Percentiles rank a stretch among this genome's conserved stretches.
phyloP scores from a whole-genome alignment of 2,888 invertebrate species.

The Deroplatys truncata region DNA sequence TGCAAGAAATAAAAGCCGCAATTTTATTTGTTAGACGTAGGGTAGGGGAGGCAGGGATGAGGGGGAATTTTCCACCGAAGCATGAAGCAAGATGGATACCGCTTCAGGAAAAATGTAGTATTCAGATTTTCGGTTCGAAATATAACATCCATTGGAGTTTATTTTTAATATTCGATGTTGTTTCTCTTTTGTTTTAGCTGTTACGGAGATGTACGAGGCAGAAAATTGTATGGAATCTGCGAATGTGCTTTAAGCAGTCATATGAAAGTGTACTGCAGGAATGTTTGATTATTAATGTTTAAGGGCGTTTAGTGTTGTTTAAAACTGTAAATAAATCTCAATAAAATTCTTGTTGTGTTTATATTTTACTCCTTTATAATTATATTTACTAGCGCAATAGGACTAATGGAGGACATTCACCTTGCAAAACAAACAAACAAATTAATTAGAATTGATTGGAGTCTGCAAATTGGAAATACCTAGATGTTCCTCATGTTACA shows the following conservation, averaged over 20 bases:
- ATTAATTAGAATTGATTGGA: too few relatives aligned
- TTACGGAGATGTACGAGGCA: neutral
- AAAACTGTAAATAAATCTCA: neutral
- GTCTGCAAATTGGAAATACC: too few relatives aligned
- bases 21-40: neutral
- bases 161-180: neutral
- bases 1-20: constrained; percentile 8
- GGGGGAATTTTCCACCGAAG: neutral
- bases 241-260: neutral
- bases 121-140: neutral
- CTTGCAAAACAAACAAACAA: too few relatives aligned
- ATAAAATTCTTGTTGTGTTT: neutral
- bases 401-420: too few relatives aligned
- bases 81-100: neutral
- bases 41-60: neutral
- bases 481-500: too few relatives aligned
- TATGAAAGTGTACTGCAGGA: neutral
- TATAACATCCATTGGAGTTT: neutral
- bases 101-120: neutral
- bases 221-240: neutral
- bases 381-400: too few relatives aligned
- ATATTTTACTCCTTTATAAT: neutral
- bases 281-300: neutral
- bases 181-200: neutral
- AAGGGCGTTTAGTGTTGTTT: neutral